phyloP scores from a whole-genome alignment of 1,140 invertebrate genomes.

The Euschistus heros region DNA sequence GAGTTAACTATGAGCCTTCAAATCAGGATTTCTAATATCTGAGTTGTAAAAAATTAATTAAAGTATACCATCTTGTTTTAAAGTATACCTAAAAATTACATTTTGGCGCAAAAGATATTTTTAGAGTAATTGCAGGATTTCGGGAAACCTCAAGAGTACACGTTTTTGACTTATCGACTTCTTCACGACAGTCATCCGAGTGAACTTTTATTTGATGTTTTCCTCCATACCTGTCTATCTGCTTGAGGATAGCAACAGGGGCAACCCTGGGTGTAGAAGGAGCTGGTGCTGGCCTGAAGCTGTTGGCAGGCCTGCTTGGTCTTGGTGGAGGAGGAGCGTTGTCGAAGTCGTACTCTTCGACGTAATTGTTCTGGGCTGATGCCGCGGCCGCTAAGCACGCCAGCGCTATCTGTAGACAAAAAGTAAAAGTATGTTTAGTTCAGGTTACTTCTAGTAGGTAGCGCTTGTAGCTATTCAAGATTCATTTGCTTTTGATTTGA shows the following conservation, averaged over 20 bases:
- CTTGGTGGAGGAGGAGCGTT: conserved; percentile 36
- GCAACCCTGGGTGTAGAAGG: conserved; percentile 44
- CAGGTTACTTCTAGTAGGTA: neutral
- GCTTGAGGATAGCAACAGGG: conserved; percentile 68
- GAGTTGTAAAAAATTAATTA: too few relatives aligned
- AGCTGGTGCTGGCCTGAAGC: conserved; percentile 36
- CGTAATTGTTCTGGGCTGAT: conserved; percentile 31
- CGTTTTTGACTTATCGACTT: too few relatives aligned
- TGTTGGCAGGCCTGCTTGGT: conserved; percentile 40
- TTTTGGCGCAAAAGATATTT: too few relatives aligned
- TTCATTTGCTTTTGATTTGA: neutral
- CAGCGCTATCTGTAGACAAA: conserved; percentile 13
- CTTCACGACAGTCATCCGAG: too few relatives aligned
- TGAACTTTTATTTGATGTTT: too few relatives aligned
- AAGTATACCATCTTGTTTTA: too few relatives aligned
- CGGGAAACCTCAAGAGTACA: too few relatives aligned
- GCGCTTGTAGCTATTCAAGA: too few relatives aligned
- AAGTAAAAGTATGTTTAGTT: neutral
- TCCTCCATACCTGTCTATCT: conserved; percentile 57
- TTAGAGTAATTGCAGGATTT: too few relatives aligned
- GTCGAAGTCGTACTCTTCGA: conserved; percentile 52
- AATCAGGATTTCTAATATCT: too few relatives aligned
- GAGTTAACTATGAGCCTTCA: too few relatives aligned
- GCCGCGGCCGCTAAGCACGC: conserved; percentile 13
- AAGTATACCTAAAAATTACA: too few relatives aligned